Evolutionary conservation across 2,797 vertebrate species (phyloP).

Genomic region (Sebastes itinus): DNA sequence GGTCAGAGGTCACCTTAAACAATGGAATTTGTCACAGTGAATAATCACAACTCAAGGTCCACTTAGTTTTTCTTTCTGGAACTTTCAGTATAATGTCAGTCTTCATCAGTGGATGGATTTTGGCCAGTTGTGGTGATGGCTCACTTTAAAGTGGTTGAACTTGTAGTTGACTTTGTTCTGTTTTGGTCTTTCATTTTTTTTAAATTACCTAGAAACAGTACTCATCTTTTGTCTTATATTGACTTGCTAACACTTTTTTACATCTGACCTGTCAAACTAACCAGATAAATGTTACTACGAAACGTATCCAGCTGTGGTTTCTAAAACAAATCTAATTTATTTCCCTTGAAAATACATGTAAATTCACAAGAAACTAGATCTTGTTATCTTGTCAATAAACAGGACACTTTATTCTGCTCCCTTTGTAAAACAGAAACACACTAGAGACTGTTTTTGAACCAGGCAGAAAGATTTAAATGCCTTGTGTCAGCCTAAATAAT

Average conservation of each 20-base stretch:
- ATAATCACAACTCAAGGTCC: background rate
- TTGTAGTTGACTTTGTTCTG: background rate
- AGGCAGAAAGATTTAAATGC: constrained; percentile 35
- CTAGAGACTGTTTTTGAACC: constrained; percentile 24
- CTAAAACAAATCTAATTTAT: background rate
- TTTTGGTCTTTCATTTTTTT: too few species aligned
- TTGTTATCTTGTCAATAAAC: background rate
- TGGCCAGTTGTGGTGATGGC: background rate
- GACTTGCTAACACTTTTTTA: background rate
- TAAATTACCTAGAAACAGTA: background rate
- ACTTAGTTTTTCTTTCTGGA: background rate
- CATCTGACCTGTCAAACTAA: background rate
- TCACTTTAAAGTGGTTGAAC: background rate
- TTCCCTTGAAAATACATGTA: background rate
- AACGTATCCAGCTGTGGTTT: background rate
- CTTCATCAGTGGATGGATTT: background rate
- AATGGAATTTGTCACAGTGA: background rate
- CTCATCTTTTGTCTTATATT: background rate
- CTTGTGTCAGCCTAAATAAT: constrained; percentile 42
- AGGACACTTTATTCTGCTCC: background rate
- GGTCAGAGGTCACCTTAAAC: background rate
- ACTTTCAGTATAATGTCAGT: background rate
- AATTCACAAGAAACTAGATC: constrained; percentile 1
- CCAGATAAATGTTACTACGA: background rate
- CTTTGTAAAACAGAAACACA: background rate